Evolutionary conservation across 2,113 vertebrate species (phyloP).

Genomic region (Redunca redunca): DNA sequence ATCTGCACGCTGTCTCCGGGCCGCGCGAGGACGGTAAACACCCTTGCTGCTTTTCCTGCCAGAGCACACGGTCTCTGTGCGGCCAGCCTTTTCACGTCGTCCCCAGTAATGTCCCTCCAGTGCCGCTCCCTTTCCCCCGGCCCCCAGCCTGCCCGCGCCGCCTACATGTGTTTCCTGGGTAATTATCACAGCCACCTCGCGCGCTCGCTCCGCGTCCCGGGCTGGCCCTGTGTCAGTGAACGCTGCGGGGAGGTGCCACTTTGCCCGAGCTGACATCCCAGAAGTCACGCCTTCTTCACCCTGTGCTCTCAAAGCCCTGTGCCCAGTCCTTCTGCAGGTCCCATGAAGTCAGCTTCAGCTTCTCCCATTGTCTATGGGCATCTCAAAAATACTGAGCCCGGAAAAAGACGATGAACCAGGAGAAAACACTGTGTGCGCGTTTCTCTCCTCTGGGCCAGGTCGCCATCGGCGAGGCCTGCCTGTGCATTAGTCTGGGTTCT

Average conservation of each 20-base stretch:
- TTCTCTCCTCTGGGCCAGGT: neutral
- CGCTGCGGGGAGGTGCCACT: neutral
- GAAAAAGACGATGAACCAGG: neutral
- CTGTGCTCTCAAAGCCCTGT: neutral
- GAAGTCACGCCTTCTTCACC: neutral
- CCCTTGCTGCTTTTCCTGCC: neutral
- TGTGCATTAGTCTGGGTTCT: neutral
- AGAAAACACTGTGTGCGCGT: fast-evolving
- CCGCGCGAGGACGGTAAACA: neutral
- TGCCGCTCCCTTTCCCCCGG: fast-evolving
- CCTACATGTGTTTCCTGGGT: fast-evolving
- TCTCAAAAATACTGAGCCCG: neutral
- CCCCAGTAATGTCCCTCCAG: no score
- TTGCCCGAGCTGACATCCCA: neutral
- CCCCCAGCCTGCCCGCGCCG: no score
- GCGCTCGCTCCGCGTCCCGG: no score
- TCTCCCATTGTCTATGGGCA: fast-evolving
- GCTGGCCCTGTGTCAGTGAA: neutral
- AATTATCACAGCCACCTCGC: fast-evolving
- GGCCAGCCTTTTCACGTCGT: fast-evolving
- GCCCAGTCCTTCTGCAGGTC: no score
- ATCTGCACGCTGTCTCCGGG: neutral
- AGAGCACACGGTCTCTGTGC: no score
- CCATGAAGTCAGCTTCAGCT: fast-evolving
- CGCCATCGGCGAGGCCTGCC: no score